phyloP scores from a whole-genome alignment of 2,888 invertebrate species.

The Caenorhabditis macrosperma region DNA sequence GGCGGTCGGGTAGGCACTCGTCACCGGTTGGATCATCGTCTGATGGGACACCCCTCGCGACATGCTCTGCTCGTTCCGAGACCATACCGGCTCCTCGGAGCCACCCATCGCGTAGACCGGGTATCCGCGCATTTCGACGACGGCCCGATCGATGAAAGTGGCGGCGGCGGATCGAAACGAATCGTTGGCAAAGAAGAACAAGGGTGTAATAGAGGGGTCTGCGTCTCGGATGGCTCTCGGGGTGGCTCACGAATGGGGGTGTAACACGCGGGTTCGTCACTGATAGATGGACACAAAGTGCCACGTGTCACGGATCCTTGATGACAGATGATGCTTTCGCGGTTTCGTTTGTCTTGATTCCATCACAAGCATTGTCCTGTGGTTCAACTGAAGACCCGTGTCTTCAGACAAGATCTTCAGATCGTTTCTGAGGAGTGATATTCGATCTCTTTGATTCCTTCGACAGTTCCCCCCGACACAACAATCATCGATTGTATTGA shows the following conservation, averaged over 20 bases:
- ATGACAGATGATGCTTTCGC: background rate
- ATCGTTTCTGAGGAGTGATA: too few species aligned
- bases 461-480: background rate
- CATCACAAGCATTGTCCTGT: too few species aligned
- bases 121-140: constrained; percentile 63
- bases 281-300: constrained; percentile 14
- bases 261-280: constrained; percentile 31
- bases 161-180: constrained; percentile 13
- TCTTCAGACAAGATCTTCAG: too few species aligned
- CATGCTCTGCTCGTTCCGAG: constrained; percentile 57
- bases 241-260: constrained; percentile 11
- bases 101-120: constrained; percentile 66
- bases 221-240: constrained; percentile 14
- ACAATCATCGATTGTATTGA: background rate
- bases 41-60: constrained; percentile 53
- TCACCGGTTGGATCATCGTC: constrained; percentile 44
- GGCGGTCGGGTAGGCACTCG: constrained; percentile 26
- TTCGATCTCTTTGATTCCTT: background rate
- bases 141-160: background rate
- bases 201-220: constrained; percentile 26
- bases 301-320: constrained; percentile 13
- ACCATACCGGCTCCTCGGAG: constrained; percentile 68
- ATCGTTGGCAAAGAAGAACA: constrained; percentile 44
- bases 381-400: too few species aligned
- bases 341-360: constrained; percentile 25